Evolutionary conservation across 37 sponge, comb jelly and placozoan species (phyloP), one percentile per base, ranked within the genome.

Genomic region (Spongilla lacustris): DNA sequence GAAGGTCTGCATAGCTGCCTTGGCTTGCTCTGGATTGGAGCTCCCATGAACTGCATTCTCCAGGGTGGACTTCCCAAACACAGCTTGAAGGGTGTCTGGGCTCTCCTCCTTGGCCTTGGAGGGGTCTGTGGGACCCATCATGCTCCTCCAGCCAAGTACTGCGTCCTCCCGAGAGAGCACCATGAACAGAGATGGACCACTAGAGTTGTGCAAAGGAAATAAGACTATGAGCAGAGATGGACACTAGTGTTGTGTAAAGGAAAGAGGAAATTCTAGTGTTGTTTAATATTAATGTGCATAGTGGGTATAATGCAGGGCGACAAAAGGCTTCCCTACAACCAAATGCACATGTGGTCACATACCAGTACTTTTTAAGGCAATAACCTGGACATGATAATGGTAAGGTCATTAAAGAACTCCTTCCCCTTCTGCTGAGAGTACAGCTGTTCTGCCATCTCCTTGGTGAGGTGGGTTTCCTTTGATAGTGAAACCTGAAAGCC

Each of bases 181-280:
- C 97, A 98, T 91, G 85, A 98, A 91, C 84, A 96, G 67, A 28
- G 96, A 95, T 25, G 97, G 92, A 29, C 98, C 98, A 83, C 96
- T 95, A 68, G 0, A 58, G 36, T 25, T 69, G 74, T 35, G 23
- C 11, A 46, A 48, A 26, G 9, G 32, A 36, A 34, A 83, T 8
- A 71, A 48, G 28, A 22, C 23, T 67, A 71, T 38, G 70, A n/a
- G 8, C 46, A 46, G 46, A 10, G 46, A 46, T 46, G 46, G 8
- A 46, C 46, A 8, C 46, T 46, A 8, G 46, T 46, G 46, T 46
- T 46, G 46, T 8, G 8, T 46, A 46, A 46, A 46, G 46, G 46
- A 46, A 46, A 46, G 46, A 10, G 46, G 46, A 46, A 46, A n/a
- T n/a, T n/a, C n/a, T n/a, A n/a, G n/a, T n/a, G n/a, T n/a, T n/a